Percentiles rank a stretch among this genome's conserved stretches.
phyloP scores from a whole-genome alignment of 2,113 vertebrate genomes.

The Plectropomus leopardus region DNA sequence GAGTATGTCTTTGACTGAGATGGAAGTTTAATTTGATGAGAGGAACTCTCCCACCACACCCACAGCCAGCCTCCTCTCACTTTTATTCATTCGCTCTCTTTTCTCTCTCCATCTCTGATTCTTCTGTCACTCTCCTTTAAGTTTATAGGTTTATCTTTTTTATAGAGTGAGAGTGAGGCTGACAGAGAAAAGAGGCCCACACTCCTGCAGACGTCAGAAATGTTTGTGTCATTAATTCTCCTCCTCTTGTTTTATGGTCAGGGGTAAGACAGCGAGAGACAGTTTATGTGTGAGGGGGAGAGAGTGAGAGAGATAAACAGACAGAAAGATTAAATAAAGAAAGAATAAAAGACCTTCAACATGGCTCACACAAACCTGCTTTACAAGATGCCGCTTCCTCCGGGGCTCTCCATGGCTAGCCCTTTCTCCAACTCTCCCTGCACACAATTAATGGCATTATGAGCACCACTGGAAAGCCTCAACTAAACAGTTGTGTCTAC shows the following conservation, averaged over 20 bases:
- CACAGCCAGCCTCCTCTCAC: slow-evolving; percentile 25
- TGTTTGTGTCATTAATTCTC: slow-evolving; percentile 69
- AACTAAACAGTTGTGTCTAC: slow-evolving; percentile 64
- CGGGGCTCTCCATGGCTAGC: slow-evolving; percentile 46
- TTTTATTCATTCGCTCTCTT: slow-evolving; percentile 33
- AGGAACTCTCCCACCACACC: slow-evolving; percentile 65
- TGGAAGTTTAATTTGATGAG: slow-evolving; percentile 75
- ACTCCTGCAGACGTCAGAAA: slow-evolving; percentile 55
- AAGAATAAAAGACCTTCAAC: slow-evolving; percentile 45
- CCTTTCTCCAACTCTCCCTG: slow-evolving; percentile 51
- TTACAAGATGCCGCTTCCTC: slow-evolving; percentile 71
- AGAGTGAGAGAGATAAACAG: slow-evolving; percentile 46
- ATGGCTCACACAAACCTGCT: slow-evolving; percentile 66
- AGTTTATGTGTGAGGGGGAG: slow-evolving; percentile 46
- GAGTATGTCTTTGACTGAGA: slow-evolving; percentile 65
- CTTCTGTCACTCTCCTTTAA: slow-evolving; percentile 27
- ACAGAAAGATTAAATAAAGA: slow-evolving; percentile 52
- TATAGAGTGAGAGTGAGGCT: slow-evolving; percentile 63
- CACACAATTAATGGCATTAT: slow-evolving; percentile 77
- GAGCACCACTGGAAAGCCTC: slow-evolving; percentile 69
- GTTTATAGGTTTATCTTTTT: slow-evolving; percentile 71
- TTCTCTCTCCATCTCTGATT: slow-evolving; percentile 25
- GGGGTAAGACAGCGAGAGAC: slow-evolving; percentile 21
- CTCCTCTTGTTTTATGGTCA: slow-evolving; percentile 53
- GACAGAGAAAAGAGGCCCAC: slow-evolving; percentile 31